These are phyloP conservation scores for Gobio occitaniae DNA, from an alignment of 2,797 vertebrate species.

Conservation along the genomic window DNA sequence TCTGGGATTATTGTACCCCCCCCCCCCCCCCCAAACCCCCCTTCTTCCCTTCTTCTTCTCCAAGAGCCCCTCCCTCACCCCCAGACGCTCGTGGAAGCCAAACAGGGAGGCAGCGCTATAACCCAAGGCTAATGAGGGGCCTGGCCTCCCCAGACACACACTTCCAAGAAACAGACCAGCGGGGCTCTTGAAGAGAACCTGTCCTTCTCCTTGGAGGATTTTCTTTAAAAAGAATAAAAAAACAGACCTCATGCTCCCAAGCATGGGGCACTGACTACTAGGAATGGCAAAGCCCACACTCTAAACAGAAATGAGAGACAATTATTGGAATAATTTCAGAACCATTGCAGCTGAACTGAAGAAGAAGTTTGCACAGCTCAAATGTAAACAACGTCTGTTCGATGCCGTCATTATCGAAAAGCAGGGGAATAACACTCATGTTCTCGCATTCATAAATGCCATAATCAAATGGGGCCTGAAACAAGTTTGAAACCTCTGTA, in stretches of 20 bases:
- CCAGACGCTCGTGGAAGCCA: conserved; percentile 44
- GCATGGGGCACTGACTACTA: conserved; percentile 38
- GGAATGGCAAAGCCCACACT: conserved; percentile 48
- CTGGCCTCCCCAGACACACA: conserved; percentile 55
- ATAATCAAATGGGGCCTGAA: conserved; percentile 46
- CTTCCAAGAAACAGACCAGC: conserved; percentile 60
- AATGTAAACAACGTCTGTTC: conserved; percentile 49
- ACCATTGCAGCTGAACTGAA: conserved; percentile 50
- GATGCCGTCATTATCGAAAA: conserved; percentile 44
- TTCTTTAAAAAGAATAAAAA: conserved; percentile 46
- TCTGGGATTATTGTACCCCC: conserved; percentile 25
- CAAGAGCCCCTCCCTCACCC: conserved; percentile 37
- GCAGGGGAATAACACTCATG: conserved; percentile 47
- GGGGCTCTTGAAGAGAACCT: conserved; percentile 46
- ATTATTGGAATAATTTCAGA: conserved; percentile 52
- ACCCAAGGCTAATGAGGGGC: conserved; percentile 54
- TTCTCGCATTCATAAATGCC: conserved; percentile 41
- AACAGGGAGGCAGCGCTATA: conserved; percentile 47
- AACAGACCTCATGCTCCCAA: conserved; percentile 49
- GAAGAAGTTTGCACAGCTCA: conserved; percentile 46
- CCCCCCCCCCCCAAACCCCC: neutral
- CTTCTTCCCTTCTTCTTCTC: neutral
- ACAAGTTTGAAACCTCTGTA: conserved; percentile 35
- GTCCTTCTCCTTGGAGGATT: conserved; percentile 48
- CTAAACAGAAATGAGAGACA: conserved; percentile 52